Base-by-base conservation (phyloP, 2,797 vertebrate species). In the Chiloscyllium punctatum region DNA sequence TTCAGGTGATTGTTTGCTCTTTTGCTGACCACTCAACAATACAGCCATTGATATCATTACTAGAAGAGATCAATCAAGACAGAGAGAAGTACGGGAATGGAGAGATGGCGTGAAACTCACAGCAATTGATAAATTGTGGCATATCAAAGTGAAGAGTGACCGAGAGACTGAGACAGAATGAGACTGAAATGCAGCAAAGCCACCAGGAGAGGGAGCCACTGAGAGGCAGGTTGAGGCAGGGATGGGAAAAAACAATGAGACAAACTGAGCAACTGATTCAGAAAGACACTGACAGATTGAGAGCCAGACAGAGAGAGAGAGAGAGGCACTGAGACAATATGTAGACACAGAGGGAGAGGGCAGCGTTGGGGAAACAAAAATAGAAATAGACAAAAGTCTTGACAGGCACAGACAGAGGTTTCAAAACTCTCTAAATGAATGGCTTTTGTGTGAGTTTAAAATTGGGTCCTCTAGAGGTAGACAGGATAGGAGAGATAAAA, bases 151-250 rank as follows among this genome's bases (percentile, higher is more conserved):
- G 37, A 4, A 84, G 4, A 6, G 9, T 79, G 15, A 23, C 37
- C 33, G 87, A n/a, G 4, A n/a, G 57, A 21, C 53, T 62, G 57
- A 62, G 57, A 21, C 53, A n/a, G 57, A 90, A 33, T 30, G 27
- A 90, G 51, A 4, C 6, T n/a, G 57, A 90, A 90, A 33, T 57
- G 62, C 15, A n/a, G 53, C 4, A 11, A 3, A 8, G 18, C 18
- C 42, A n/a, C 87, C 87, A 90, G 6, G 87, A 90, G 57, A 33
- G 57, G 87, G 87, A 90, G 87, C 62, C 53, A 90, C 87, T 33
- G 87, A 62, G 87, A 90, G 11, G 53, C 53, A 90, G 48, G 23
- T 15, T 62, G 86, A 57, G 51, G 11, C 77, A 42, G 77, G 77
- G 2, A 27, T 13, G 30, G 48, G 57, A 62, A 53, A 30, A 88